Evolutionary conservation across 2,113 vertebrate genomes (phyloP).

Genomic region (Catharus bicknelli): DNA sequence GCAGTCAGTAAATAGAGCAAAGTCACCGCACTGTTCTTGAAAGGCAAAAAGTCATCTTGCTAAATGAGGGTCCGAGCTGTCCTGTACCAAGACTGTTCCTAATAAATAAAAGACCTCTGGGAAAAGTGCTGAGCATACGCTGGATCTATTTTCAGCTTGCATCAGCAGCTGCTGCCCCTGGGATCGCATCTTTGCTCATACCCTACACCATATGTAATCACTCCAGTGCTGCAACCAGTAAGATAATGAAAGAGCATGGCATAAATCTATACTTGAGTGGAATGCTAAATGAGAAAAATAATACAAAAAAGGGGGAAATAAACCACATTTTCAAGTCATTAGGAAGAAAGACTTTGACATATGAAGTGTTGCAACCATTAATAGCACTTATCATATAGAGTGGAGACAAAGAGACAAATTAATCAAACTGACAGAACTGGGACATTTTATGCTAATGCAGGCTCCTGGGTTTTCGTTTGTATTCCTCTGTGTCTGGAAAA

Average conservation of each 20-base stretch:
- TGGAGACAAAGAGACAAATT: conserved; percentile 90
- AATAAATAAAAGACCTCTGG: conserved; percentile 90
- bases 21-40: conserved; percentile 74
- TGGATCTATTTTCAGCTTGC: conserved; percentile 96
- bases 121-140: conserved; percentile 91
- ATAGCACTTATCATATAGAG: conserved; percentile 87
- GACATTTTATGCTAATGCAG: conserved; percentile 85
- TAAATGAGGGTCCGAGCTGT: conserved; percentile 81
- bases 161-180: conserved; percentile 95
- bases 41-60: conserved; percentile 82
- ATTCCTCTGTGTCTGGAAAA: conserved; percentile 81
- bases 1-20: conserved; percentile 80
- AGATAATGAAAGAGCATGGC: conserved; percentile 87
- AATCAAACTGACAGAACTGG: conserved; percentile 89
- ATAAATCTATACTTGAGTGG: conserved; percentile 81
- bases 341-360: conserved; percentile 84
- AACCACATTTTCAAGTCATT: conserved; percentile 86
- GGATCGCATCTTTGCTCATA: conserved; percentile 87
- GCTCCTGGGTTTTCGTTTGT: conserved; percentile 78
- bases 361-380: conserved; percentile 86
- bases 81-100: conserved; percentile 78
- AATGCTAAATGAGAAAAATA: conserved; percentile 85
- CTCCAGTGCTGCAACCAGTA: conserved; percentile 84
- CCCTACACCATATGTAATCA: conserved; percentile 93
- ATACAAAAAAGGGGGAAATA: conserved; percentile 80